phyloP scores from a whole-genome alignment of 2,113 vertebrate genomes.

The Leucosticte australis region DNA sequence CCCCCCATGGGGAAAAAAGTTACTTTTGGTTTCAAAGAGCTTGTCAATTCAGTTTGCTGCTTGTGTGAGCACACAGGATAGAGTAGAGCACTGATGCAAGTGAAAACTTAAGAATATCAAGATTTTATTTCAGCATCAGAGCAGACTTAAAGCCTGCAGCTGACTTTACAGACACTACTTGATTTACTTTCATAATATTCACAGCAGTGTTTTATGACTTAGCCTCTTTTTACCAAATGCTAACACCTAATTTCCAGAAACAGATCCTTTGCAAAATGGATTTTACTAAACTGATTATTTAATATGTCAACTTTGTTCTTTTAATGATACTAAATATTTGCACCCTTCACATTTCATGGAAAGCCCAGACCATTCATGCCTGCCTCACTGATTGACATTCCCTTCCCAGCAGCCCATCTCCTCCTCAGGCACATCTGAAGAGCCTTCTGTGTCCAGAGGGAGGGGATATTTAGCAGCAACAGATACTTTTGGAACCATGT shows the following conservation, averaged over 20 bases:
- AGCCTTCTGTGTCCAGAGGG: neutral
- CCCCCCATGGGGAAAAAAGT: neutral
- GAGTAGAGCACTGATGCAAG: accelerated
- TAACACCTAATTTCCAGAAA: neutral
- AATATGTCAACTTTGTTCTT: neutral
- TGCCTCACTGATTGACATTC: neutral
- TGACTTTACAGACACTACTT: neutral
- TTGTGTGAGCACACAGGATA: neutral
- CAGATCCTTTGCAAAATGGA: neutral
- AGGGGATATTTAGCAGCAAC: neutral
- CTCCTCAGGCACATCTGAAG: neutral
- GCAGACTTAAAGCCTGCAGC: neutral
- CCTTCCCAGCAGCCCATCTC: neutral
- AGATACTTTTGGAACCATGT: neutral
- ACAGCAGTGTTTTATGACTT: neutral
- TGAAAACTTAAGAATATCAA: neutral
- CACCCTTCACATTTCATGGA: neutral
- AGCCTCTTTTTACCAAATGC: neutral
- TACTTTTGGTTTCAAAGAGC: neutral
- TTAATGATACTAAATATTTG: neutral
- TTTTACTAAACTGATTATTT: neutral
- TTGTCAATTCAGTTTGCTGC: neutral
- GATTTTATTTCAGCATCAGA: neutral
- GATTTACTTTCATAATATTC: neutral
- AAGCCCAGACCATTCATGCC: neutral